Evolutionary conservation across 1,140 invertebrate species (phyloP).

Genomic region (Drosophila sucinea): DNA sequence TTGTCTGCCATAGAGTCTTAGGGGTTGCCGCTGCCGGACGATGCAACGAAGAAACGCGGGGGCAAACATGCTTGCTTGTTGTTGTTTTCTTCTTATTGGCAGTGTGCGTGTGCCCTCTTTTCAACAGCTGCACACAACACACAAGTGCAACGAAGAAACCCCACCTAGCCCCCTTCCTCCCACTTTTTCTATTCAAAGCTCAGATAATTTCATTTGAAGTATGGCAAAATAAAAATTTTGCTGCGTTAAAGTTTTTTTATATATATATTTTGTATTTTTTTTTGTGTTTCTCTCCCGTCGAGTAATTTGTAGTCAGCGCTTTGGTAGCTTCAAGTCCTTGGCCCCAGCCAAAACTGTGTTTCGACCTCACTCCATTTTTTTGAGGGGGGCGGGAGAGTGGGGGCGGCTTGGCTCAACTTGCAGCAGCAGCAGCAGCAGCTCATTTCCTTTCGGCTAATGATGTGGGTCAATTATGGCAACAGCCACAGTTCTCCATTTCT

Average conservation of each 20-base stretch:
- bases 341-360: conserved; percentile 31
- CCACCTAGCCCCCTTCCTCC: neutral
- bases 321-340: conserved; percentile 29
- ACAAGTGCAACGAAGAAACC: conserved; percentile 42
- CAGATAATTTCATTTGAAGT: conserved; percentile 81
- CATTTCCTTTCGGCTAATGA: conserved; percentile 80
- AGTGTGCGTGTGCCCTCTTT: conserved; percentile 79
- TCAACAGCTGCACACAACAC: conserved; percentile 66
- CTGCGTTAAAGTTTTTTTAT: conserved; percentile 63
- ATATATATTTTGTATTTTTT: conserved; percentile 25
- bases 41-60: conserved; percentile 6
- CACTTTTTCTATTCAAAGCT: conserved; percentile 49
- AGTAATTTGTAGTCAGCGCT: conserved; percentile 68
- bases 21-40: conserved; percentile 54
- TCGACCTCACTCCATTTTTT: conserved; percentile 42
- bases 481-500: conserved; percentile 40
- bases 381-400: conserved; percentile 13
- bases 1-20: conserved; percentile 46
- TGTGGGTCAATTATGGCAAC: conserved; percentile 80
- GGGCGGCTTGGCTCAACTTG: conserved; percentile 36
- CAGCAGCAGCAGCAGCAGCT: conserved; percentile 60
- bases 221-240: conserved; percentile 72
- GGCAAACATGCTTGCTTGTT: neutral
- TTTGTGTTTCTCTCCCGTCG: conserved; percentile 40
- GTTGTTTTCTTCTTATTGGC: conserved; percentile 59